Conservation (phyloP, 2,888 invertebrate species). For the Gastracanthus pulcherrimus region DNA sequence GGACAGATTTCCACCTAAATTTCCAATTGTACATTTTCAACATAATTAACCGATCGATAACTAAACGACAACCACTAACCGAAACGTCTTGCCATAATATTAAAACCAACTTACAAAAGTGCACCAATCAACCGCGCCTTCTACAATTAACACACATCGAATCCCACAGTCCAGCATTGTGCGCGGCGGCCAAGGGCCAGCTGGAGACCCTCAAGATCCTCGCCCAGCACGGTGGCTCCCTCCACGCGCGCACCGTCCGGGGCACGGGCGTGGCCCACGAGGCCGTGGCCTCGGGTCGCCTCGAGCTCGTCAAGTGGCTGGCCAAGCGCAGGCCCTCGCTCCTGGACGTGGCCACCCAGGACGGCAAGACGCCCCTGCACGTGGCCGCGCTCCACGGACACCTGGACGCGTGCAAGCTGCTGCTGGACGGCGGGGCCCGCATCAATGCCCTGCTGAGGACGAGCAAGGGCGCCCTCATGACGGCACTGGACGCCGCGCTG, state of each 20-base stretch:
- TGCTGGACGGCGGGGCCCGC: conserved; percentile 91
- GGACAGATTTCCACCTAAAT: no score
- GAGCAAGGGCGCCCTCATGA: conserved; percentile 90
- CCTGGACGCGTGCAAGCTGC: conserved; percentile 92
- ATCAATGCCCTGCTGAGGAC: conserved; percentile 91
- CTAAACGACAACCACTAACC: no score
- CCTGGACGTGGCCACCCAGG: conserved; percentile 93
- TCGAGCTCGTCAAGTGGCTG: conserved; percentile 93
- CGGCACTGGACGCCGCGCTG: conserved; percentile 94
- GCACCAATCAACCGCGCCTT: no score
- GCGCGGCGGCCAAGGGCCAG: conserved; percentile 97
- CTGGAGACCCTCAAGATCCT: conserved; percentile 90
- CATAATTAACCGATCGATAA: no score
- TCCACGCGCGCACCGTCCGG: conserved; percentile 94
- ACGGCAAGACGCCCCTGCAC: conserved; percentile 95
- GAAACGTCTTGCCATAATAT: no score
- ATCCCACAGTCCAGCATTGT: conserved; percentile 93
- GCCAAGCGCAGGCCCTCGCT: conserved; percentile 89
- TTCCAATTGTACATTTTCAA: no score
- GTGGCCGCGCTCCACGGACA: conserved; percentile 96
- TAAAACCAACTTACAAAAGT: no score
- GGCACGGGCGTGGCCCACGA: conserved; percentile 98
- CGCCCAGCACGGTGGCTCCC: conserved; percentile 87
- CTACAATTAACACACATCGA: no score
- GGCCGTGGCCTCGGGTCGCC: conserved; percentile 94